phyloP scores from a whole-genome alignment of 1,140 invertebrate genomes.

The Druon quercuslanigerum region DNA sequence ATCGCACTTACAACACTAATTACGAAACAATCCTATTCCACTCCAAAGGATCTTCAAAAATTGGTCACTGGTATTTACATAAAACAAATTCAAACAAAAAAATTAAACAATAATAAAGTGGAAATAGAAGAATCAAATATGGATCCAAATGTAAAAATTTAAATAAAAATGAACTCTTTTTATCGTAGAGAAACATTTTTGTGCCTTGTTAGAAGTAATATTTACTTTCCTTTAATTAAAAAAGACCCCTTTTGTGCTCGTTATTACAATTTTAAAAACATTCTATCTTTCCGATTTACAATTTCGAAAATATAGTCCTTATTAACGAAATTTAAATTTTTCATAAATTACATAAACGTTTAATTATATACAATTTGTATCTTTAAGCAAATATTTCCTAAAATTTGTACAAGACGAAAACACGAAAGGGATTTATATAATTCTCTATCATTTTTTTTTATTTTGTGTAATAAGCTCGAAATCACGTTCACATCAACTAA shows the following conservation, averaged over 20 bases:
- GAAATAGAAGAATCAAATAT: slow-evolving; percentile 33
- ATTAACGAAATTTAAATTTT: too few relatives aligned
- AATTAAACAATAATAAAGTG: neutral
- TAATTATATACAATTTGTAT: too few relatives aligned
- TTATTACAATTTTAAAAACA: neutral
- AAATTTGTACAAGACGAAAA: too few relatives aligned
- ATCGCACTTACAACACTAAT: neutral
- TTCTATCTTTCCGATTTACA: too few relatives aligned
- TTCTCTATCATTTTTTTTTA: too few relatives aligned
- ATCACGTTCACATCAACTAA: too few relatives aligned
- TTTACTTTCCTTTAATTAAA: slow-evolving; percentile 43
- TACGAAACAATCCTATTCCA: slow-evolving; percentile 8
- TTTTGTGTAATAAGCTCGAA: too few relatives aligned
- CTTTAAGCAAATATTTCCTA: too few relatives aligned
- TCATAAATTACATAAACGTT: too few relatives aligned
- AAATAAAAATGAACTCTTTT: slow-evolving; percentile 35
- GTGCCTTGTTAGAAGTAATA: slow-evolving; percentile 37
- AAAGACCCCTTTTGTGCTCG: slow-evolving; percentile 40
- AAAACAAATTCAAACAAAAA: neutral
- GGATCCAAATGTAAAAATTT: neutral
- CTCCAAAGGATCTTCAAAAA: neutral
- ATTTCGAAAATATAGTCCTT: too few relatives aligned
- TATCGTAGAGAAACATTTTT: neutral
- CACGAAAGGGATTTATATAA: too few relatives aligned
- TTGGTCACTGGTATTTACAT: neutral